A percentile compares a stretch with the other conserved stretches of the same genome.
phyloP scores from a whole-genome alignment of 2,113 vertebrate genomes.

The Epinephelus cyanopodus region DNA sequence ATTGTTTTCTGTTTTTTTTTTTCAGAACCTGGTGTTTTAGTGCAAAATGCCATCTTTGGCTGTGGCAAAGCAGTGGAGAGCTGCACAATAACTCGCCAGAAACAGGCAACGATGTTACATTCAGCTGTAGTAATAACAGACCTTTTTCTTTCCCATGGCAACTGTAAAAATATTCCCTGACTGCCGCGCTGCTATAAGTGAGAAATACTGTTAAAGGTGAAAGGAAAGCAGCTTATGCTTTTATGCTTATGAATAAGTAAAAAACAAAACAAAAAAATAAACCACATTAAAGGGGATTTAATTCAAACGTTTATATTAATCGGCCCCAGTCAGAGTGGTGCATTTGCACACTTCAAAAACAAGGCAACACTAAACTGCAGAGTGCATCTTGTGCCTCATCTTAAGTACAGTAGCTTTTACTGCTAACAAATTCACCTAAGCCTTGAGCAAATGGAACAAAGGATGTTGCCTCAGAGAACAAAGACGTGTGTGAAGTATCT shows the following conservation, averaged over 20 bases:
- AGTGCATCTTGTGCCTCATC: slow-evolving; percentile 16
- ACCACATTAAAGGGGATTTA: slow-evolving; percentile 44
- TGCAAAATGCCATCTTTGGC: background rate
- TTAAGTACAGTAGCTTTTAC: slow-evolving; percentile 31
- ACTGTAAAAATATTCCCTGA: slow-evolving; percentile 31
- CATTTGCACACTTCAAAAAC: slow-evolving; percentile 20
- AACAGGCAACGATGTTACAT: slow-evolving; percentile 21
- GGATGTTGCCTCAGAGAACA: slow-evolving; percentile 14
- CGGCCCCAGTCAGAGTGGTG: slow-evolving; percentile 20
- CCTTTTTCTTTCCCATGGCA: slow-evolving; percentile 41
- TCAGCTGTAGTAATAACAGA: slow-evolving; percentile 4
- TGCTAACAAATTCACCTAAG: slow-evolving; percentile 19
- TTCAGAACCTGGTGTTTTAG: background rate
- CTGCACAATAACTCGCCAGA: slow-evolving; percentile 12
- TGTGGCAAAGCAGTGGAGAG: background rate
- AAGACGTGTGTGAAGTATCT: slow-evolving; percentile 46
- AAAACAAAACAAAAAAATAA: slow-evolving; percentile 8
- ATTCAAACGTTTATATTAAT: slow-evolving; percentile 38
- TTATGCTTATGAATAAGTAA: slow-evolving; percentile 32
- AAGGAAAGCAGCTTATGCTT: slow-evolving; percentile 15
- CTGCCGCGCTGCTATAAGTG: background rate
- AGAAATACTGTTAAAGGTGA: slow-evolving; percentile 34
- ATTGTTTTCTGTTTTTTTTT: background rate
- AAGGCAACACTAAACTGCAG: slow-evolving; percentile 20
- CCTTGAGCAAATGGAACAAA: slow-evolving; percentile 41